Conservation (phyloP, 2,888 invertebrate genomes). For the Stictocephala bisonia region DNA sequence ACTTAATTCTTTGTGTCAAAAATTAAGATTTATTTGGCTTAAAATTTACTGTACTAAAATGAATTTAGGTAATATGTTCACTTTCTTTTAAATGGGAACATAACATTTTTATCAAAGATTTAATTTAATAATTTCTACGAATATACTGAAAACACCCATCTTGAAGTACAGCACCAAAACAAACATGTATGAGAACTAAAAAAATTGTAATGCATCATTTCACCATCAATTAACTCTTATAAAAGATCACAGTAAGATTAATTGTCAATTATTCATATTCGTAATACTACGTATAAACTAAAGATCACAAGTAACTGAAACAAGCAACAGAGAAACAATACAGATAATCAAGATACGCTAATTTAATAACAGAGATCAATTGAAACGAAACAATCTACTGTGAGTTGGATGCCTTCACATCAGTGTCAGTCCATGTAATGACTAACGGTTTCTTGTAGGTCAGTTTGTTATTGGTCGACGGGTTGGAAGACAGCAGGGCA, state of each 20-base stretch:
- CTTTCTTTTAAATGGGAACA: too few species aligned
- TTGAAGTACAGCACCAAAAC: too few species aligned
- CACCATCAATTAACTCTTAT: constrained; percentile 9
- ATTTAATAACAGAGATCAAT: constrained; percentile 10
- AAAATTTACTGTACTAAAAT: too few species aligned
- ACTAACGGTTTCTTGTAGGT: constrained; percentile 43
- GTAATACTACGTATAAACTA: neutral
- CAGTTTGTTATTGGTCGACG: constrained; percentile 27
- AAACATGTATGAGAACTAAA: too few species aligned
- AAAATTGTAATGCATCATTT: constrained; percentile 15
- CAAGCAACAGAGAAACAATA: constrained; percentile 15
- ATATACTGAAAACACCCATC: too few species aligned
- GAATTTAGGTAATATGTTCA: too few species aligned
- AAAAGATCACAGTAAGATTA: constrained; percentile 10
- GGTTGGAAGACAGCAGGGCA: constrained; percentile 17
- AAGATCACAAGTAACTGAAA: constrained; percentile 19
- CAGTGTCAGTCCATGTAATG: constrained; percentile 36
- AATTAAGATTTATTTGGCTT: too few species aligned
- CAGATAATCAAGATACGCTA: constrained; percentile 35
- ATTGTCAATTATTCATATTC: neutral
- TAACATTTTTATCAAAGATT: too few species aligned
- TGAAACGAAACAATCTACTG: constrained; percentile 2
- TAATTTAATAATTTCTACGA: neutral
- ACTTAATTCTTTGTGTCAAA: too few species aligned
- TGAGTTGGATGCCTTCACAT: constrained; percentile 4